Evolutionary conservation across 2,113 vertebrate species (phyloP).

Genomic region (Edolisoma coerulescens): DNA sequence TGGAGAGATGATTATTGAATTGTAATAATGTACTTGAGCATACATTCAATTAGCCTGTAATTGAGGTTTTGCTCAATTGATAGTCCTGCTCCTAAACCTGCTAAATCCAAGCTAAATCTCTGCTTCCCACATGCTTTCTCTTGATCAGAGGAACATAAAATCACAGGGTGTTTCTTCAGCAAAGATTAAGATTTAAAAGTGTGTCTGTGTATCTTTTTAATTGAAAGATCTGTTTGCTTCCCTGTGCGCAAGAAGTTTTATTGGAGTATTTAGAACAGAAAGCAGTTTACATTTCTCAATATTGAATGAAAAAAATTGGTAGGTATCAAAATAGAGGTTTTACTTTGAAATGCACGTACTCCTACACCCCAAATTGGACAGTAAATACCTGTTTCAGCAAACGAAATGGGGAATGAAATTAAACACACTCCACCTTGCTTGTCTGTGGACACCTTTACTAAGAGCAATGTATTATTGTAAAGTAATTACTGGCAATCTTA

Average conservation of each 20-base stretch:
- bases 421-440: background rate
- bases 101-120: conserved; percentile 14
- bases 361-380: background rate
- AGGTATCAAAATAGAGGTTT: background rate
- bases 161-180: background rate
- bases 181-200: background rate
- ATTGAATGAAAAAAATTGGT: background rate
- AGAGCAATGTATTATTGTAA: background rate
- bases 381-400: background rate
- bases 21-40: conserved; percentile 46
- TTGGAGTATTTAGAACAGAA: background rate
- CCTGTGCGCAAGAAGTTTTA: background rate
- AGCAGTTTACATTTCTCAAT: background rate
- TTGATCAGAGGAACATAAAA: background rate
- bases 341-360: background rate
- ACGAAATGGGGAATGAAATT: background rate
- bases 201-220: background rate
- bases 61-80: conserved; percentile 44
- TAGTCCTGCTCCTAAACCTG: background rate
- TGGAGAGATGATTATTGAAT: conserved; percentile 65
- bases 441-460: background rate
- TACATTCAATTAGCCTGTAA: conserved; percentile 61
- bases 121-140: background rate
- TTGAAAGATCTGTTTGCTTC: background rate
- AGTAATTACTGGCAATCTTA: background rate